Conservation (phyloP, 2,113 vertebrate species). For the Menura novaehollandiae region DNA sequence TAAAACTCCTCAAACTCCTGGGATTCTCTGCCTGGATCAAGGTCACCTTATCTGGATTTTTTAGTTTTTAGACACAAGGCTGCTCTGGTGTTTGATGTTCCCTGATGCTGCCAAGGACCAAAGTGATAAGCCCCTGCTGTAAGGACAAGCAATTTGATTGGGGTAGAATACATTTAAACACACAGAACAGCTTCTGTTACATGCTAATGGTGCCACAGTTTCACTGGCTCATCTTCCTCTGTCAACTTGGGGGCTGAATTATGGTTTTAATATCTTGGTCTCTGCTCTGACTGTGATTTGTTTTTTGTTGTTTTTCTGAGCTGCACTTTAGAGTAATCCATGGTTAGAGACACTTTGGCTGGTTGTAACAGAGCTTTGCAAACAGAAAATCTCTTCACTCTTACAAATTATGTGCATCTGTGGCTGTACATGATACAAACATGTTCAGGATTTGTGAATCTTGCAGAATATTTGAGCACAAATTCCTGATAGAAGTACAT, state of each 20-base stretch:
- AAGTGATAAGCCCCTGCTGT: neutral
- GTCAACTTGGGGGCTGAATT: constrained; percentile 1
- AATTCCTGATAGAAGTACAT: neutral
- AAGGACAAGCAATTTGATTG: neutral
- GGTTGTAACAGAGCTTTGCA: neutral
- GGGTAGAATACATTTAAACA: neutral
- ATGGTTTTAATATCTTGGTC: constrained; percentile 2
- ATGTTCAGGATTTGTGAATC: neutral
- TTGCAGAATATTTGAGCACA: neutral
- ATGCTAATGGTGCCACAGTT: neutral
- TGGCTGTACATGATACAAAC: neutral
- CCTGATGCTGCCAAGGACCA: neutral
- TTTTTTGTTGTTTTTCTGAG: neutral
- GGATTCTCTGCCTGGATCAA: neutral
- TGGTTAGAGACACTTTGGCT: neutral
- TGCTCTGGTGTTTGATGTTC: neutral
- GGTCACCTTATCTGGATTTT: neutral
- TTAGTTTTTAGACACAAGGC: neutral
- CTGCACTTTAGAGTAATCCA: neutral
- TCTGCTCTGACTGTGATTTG: neutral
- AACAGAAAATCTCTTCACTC: neutral
- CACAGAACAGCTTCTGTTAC: neutral
- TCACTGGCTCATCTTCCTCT: neutral
- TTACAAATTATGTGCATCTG: neutral
- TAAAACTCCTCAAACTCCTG: neutral